Conservation (phyloP, 2,113 vertebrate genomes). For the Collichthys lucidus region DNA sequence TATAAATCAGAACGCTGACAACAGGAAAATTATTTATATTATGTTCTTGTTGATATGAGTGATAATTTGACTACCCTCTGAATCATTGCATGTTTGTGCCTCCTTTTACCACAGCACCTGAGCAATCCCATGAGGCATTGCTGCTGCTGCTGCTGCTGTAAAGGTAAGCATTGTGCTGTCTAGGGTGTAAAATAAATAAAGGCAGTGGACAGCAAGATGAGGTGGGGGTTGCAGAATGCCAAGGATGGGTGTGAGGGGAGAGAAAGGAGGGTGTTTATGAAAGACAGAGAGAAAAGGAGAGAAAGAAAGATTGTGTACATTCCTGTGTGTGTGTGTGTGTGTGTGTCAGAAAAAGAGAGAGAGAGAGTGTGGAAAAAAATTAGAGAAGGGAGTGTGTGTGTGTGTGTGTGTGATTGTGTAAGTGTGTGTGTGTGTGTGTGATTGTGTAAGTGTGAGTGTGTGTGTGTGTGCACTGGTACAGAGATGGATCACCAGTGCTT, state of each 20-base stretch:
- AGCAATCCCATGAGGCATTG: slow-evolving; percentile 56
- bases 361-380: slow-evolving; percentile 1
- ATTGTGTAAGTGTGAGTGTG: slow-evolving; percentile 32
- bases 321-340: slow-evolving; percentile 4
- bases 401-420: slow-evolving; percentile 46
- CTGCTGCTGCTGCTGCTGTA: slow-evolving; percentile 39
- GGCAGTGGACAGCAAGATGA: slow-evolving; percentile 50
- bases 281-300: slow-evolving; percentile 41
- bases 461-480: slow-evolving; percentile 58
- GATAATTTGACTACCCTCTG: slow-evolving; percentile 26
- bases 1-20: slow-evolving; percentile 2
- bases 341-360: neutral
- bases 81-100: slow-evolving; percentile 39
- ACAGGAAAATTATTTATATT: neutral
- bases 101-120: slow-evolving; percentile 39
- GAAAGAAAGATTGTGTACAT: slow-evolving; percentile 40
- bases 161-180: slow-evolving; percentile 62
- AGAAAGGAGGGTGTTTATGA: slow-evolving; percentile 45
- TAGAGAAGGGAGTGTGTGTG: slow-evolving; percentile 8
- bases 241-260: slow-evolving; percentile 48
- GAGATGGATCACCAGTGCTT: slow-evolving; percentile 86
- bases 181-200: slow-evolving; percentile 72
- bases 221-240: slow-evolving; percentile 52
- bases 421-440: slow-evolving; percentile 39
- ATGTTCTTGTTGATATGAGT: slow-evolving; percentile 12